Percentiles rank a stretch among this genome's conserved stretches.
Conservation (phyloP, 2,888 invertebrate species). For the Lepeophtheirus nordmannii region DNA sequence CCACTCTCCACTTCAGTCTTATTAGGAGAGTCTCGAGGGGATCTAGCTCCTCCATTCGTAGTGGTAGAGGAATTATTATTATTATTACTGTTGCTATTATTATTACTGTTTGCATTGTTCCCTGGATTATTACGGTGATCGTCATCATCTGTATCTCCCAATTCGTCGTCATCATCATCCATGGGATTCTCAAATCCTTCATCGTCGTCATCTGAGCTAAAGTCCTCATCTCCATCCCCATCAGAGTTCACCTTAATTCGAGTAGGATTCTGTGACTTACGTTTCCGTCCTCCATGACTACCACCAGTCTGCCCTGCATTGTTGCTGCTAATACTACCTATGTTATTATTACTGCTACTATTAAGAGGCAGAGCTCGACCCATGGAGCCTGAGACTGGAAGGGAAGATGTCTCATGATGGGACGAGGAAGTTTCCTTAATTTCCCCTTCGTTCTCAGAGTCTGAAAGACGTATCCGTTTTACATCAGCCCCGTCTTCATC, state of each 20-base stretch:
- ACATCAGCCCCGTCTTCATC: constrained; percentile 25
- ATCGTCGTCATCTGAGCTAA: constrained; percentile 29
- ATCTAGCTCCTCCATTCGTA: no score
- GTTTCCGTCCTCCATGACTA: constrained; percentile 60
- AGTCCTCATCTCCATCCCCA: constrained; percentile 31
- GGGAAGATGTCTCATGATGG: constrained; percentile 35
- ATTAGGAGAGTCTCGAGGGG: no score
- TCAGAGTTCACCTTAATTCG: constrained; percentile 40
- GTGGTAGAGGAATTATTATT: neutral
- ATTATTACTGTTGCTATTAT: neutral
- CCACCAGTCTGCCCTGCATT: constrained; percentile 39
- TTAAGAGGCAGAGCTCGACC: no score
- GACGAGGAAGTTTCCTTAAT: constrained; percentile 28
- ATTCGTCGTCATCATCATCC: constrained; percentile 30
- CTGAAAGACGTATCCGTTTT: constrained; percentile 32
- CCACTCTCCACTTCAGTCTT: neutral
- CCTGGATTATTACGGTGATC: constrained; percentile 20
- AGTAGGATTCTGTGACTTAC: constrained; percentile 75
- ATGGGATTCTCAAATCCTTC: constrained; percentile 30
- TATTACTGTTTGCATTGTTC: neutral
- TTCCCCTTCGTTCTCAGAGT: constrained; percentile 33
- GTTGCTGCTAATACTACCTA: constrained; percentile 41
- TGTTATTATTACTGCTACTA: constrained; percentile 37
- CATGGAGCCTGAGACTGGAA: constrained; percentile 37
- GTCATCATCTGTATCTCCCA: constrained; percentile 28